phyloP scores from a whole-genome alignment of 2,888 invertebrate genomes.

The Aphidius colemani region DNA sequence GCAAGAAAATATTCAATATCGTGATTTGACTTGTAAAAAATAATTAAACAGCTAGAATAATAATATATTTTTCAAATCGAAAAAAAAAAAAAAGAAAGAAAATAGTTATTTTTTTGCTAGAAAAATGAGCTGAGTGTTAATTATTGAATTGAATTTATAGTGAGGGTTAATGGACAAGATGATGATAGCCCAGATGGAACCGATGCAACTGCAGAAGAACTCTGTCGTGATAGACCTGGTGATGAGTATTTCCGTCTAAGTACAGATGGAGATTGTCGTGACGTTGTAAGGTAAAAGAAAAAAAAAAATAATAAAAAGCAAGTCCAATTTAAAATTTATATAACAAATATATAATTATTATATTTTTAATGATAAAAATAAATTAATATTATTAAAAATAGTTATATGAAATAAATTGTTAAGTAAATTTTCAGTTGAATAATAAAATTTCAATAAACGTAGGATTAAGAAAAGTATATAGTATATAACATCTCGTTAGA shows the following conservation, averaged over 20 bases:
- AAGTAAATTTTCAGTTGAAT: too few relatives aligned
- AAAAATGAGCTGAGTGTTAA: neutral
- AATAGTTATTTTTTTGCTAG: neutral
- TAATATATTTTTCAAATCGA: neutral
- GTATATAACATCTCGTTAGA: neutral
- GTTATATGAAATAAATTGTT: too few relatives aligned
- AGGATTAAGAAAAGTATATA: too few relatives aligned
- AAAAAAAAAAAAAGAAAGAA: too few relatives aligned
- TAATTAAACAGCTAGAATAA: neutral
- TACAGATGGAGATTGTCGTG: slow-evolving; percentile 86
- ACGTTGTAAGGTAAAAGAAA: slow-evolving; percentile 81
- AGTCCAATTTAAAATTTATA: neutral
- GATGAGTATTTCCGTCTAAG: slow-evolving; percentile 90
- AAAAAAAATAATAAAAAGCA: slow-evolving; percentile 12
- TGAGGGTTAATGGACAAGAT: slow-evolving; percentile 69
- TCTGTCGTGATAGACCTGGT: slow-evolving; percentile 85
- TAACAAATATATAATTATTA: neutral
- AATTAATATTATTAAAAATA: neutral
- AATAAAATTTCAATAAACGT: too few relatives aligned
- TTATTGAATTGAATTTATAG: slow-evolving; percentile 36
- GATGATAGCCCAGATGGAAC: slow-evolving; percentile 66
- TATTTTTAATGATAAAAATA: neutral
- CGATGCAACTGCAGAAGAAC: slow-evolving; percentile 76
- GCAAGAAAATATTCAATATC: slow-evolving; percentile 14
- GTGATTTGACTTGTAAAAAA: slow-evolving; percentile 6